A percentile compares a stretch with the other conserved stretches of the same genome.
Conservation (phyloP, 2,888 invertebrate species). For the Trissolcus japonicus region DNA sequence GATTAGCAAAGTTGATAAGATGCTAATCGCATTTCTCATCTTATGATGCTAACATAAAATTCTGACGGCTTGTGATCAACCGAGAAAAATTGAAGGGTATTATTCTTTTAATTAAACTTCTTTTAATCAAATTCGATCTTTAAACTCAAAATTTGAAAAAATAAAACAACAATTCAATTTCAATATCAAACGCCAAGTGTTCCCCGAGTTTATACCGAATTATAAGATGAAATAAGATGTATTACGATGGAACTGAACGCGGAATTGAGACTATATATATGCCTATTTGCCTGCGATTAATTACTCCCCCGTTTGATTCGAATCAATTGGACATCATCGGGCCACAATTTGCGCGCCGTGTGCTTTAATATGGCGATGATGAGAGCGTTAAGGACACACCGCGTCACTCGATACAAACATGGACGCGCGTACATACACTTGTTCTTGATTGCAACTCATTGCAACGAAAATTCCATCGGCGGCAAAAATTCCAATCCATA, state of each 20-base stretch:
- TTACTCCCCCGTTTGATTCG: slow-evolving; percentile 39
- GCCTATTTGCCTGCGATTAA: slow-evolving; percentile 49
- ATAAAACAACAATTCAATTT: too few species aligned
- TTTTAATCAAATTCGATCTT: not conserved
- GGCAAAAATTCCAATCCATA: slow-evolving; percentile 11
- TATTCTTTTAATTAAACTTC: not conserved
- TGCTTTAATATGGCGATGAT: too few species aligned
- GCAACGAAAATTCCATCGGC: slow-evolving; percentile 33
- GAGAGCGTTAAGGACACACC: slow-evolving; percentile 36
- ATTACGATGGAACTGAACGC: slow-evolving; percentile 40
- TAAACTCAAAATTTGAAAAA: not conserved
- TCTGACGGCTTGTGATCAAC: slow-evolving; percentile 5
- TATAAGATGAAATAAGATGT: slow-evolving; percentile 9
- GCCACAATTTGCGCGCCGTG: slow-evolving; percentile 23
- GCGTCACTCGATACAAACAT: slow-evolving; percentile 42
- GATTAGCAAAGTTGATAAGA: slow-evolving; percentile 37
- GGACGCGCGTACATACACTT: slow-evolving; percentile 25
- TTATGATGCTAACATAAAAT: not conserved
- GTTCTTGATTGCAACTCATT: slow-evolving; percentile 47
- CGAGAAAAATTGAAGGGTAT: slow-evolving; percentile 7
- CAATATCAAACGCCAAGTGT: too few species aligned
- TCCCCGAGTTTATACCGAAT: too few species aligned
- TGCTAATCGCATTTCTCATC: slow-evolving; percentile 28
- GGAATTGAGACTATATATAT: slow-evolving; percentile 43
- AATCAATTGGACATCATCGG: slow-evolving; percentile 42